Evolutionary conservation across 2,797 vertebrate genomes (phyloP).

Genomic region (Pseudomugil gertrudae): DNA sequence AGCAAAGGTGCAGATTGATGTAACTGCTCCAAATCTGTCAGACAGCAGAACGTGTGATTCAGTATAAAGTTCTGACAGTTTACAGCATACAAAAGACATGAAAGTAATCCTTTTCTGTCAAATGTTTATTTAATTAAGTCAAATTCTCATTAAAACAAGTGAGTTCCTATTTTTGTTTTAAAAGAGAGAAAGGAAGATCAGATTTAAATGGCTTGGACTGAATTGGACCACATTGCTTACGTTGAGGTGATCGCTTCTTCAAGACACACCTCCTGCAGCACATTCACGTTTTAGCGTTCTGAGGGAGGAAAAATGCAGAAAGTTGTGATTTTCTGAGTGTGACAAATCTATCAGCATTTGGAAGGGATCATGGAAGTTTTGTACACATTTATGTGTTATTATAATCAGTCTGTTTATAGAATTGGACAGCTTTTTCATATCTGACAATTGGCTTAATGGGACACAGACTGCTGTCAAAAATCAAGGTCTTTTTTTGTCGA

Average conservation of each 20-base stretch:
- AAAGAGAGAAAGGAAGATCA: not conserved
- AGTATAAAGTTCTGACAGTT: constrained; percentile 35
- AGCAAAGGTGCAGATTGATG: constrained; percentile 29
- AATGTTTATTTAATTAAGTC: not conserved
- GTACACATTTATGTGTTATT: constrained; percentile 14
- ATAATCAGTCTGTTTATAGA: constrained; percentile 19
- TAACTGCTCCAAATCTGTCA: constrained; percentile 73
- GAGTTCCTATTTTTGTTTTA: not conserved
- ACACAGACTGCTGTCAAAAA: constrained; percentile 2
- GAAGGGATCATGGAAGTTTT: not conserved
- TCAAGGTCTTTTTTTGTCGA: not conserved
- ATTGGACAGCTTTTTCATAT: not conserved
- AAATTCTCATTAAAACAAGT: constrained; percentile 17
- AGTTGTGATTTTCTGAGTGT: not conserved
- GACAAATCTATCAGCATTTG: not conserved
- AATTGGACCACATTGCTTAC: not conserved
- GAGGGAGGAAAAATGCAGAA: not conserved
- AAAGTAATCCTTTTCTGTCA: constrained; percentile 2
- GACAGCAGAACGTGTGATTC: constrained; percentile 25
- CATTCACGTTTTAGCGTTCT: constrained; percentile 5
- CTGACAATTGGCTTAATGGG: not conserved
- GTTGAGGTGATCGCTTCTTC: not conserved
- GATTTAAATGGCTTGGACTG: constrained; percentile 9
- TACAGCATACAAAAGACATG: constrained; percentile 19
- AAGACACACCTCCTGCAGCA: not conserved